Conservation (phyloP, 1,140 invertebrate species). For the Zaprionus ornatus region DNA sequence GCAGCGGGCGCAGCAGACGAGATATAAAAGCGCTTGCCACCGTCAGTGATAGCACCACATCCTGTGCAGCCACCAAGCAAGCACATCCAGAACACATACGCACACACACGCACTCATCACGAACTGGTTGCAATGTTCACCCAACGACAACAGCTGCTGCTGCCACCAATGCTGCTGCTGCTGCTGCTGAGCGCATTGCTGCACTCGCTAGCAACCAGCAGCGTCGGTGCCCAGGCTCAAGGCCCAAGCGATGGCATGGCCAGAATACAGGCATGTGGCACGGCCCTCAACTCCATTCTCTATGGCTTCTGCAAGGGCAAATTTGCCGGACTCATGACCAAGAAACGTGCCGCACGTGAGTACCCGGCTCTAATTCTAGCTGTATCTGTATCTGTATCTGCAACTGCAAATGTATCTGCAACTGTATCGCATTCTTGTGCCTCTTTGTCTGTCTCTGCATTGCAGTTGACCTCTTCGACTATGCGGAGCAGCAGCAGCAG, state of each 20-base stretch:
- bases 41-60: not conserved
- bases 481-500: slow-evolving; percentile 44
- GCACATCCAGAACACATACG: not conserved
- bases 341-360: slow-evolving; percentile 52
- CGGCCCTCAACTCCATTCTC: slow-evolving; percentile 19
- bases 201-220: slow-evolving; percentile 21
- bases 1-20: not conserved
- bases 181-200: slow-evolving; percentile 4
- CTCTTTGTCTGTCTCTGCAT: slow-evolving; percentile 14
- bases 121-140: slow-evolving; percentile 12
- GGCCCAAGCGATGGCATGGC: not conserved
- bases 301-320: slow-evolving; percentile 17
- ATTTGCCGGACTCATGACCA: slow-evolving; percentile 6
- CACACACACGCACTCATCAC: not conserved
- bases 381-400: not conserved
- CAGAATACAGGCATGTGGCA: slow-evolving; percentile 36
- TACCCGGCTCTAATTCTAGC: not conserved
- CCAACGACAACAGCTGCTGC: slow-evolving; percentile 12
- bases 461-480: slow-evolving; percentile 62
- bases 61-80: not conserved
- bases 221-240: not conserved
- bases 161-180: not conserved
- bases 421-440: slow-evolving; percentile 11
- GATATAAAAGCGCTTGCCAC: not conserved
- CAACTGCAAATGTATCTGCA: not conserved